A percentile compares a stretch with the other conserved stretches of the same genome.
phyloP scores from a whole-genome alignment of 2,888 invertebrate genomes.

The Laothoe populi region DNA sequence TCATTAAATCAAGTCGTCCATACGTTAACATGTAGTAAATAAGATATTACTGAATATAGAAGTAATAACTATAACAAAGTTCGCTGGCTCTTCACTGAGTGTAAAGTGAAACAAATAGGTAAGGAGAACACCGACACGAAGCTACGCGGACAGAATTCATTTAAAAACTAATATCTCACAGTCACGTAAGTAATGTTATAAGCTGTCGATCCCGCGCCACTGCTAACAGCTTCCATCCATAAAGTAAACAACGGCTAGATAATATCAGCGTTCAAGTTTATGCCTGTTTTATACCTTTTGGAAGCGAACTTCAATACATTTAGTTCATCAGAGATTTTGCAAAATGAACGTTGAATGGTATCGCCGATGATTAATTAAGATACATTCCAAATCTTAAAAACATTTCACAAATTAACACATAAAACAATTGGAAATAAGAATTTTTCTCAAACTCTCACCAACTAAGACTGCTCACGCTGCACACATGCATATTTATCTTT shows the following conservation, averaged over 20 bases:
- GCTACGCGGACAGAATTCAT: conserved; percentile 62
- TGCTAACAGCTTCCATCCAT: conserved; percentile 10
- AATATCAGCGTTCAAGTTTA: conserved; percentile 8
- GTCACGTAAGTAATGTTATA: conserved; percentile 60
- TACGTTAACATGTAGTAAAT: neutral
- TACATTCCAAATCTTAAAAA: too few relatives aligned
- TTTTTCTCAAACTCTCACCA: too few relatives aligned
- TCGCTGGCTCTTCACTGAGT: conserved; percentile 7
- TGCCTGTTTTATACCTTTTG: conserved; percentile 11
- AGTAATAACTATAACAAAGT: conserved; percentile 13
- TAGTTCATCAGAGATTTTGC: neutral
- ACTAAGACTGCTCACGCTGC: too few relatives aligned
- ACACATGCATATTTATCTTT: too few relatives aligned
- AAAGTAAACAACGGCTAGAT: conserved; percentile 7
- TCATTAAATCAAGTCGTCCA: too few relatives aligned
- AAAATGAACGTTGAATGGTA: neutral
- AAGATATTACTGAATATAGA: conserved; percentile 6
- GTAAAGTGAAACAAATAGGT: conserved; percentile 26
- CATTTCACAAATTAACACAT: too few relatives aligned
- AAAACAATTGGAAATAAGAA: too few relatives aligned
- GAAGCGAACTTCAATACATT: neutral
- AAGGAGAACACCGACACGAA: conserved; percentile 30
- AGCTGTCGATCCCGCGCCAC: conserved; percentile 57
- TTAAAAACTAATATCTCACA: conserved; percentile 72
- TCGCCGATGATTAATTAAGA: neutral